Base-by-base conservation (phyloP, 2,888 invertebrate species). In the Mallateleia sp. region DNA sequence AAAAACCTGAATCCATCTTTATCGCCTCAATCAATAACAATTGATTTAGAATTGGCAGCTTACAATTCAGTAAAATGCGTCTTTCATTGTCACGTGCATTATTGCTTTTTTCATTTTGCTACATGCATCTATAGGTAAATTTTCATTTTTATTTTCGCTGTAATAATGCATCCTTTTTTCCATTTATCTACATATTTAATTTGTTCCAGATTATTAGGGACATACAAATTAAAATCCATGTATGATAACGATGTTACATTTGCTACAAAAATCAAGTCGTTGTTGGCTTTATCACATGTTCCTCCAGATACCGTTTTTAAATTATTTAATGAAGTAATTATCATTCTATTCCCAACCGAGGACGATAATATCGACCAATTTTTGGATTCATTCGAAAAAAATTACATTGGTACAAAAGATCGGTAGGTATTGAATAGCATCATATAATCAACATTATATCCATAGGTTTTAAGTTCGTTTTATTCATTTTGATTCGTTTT, bases 21-120 rank as follows among this genome's bases (percentile, higher is more conserved):
- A 2, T 0, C 47, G 5, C 75, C 62, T n/a, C 1, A 8, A 22
- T 38, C 77, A 4, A 15, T 77, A 25, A 18, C 66, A 24, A 77
- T 77, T n/a, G 77, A 77, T 66, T 54, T 77, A 7, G 77, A 77
- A 24, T 42, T 66, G 11, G 66, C 77, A 42, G 69, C 78, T n/a
- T 78, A 14, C 18, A 78, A 78, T 69, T 0, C 67, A 7, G 18
- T 78, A 1, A 69, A 58, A 50, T 0, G 24, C 0, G 24, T 58
- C 24, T 78, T 78, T 32, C n/a, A 69, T 25, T 78, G 78, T 28
- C 24, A 78, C 3, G 22, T 78, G 11, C 9, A 58, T 22, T 78
- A 78, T 60, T 78, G 78, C n/a, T 78, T 78, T 24, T 78, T 78
- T 20, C 78, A 78, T 22, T 78, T 78, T 8, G 3, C 34, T 3